phyloP scores from a whole-genome alignment of 2,797 vertebrate genomes.

The Halcyon smyrnensis region DNA sequence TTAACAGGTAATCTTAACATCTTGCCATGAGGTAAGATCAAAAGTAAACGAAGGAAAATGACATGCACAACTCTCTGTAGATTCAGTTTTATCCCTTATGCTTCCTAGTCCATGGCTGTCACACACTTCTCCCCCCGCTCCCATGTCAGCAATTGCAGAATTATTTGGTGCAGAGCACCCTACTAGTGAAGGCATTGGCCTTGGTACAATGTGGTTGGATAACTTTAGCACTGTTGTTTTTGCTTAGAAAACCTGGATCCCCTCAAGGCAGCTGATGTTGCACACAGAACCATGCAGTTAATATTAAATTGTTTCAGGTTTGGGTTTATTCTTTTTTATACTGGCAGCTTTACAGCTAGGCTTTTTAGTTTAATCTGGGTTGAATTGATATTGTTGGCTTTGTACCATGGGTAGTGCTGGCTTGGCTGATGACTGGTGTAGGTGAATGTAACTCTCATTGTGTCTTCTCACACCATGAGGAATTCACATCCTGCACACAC shows the following conservation, averaged over 20 bases:
- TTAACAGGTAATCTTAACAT: not conserved
- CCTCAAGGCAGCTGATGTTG: not conserved
- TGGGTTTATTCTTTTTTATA: not conserved
- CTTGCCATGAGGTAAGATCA: not conserved
- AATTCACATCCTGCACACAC: not conserved
- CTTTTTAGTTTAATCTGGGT: not conserved
- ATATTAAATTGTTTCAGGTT: not conserved
- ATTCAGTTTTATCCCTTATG: not conserved
- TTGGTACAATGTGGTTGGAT: not conserved
- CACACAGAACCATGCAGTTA: not conserved
- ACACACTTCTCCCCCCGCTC: too few species aligned
- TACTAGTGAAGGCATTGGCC: not conserved
- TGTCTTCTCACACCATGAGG: not conserved
- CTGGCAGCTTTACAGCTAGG: not conserved
- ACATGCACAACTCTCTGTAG: not conserved
- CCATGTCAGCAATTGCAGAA: accelerated
- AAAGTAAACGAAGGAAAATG: not conserved
- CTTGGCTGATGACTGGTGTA: not conserved
- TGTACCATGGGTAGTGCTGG: not conserved
- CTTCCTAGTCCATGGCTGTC: not conserved
- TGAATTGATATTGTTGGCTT: not conserved
- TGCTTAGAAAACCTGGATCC: not conserved
- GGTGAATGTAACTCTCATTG: not conserved
- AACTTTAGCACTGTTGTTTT: not conserved
- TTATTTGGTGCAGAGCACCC: not conserved